A percentile compares a stretch with the other conserved stretches of the same genome.
These are phyloP conservation scores for Cinclus cinclus DNA, from an alignment of 2,113 vertebrate species.

Conservation along the genomic window DNA sequence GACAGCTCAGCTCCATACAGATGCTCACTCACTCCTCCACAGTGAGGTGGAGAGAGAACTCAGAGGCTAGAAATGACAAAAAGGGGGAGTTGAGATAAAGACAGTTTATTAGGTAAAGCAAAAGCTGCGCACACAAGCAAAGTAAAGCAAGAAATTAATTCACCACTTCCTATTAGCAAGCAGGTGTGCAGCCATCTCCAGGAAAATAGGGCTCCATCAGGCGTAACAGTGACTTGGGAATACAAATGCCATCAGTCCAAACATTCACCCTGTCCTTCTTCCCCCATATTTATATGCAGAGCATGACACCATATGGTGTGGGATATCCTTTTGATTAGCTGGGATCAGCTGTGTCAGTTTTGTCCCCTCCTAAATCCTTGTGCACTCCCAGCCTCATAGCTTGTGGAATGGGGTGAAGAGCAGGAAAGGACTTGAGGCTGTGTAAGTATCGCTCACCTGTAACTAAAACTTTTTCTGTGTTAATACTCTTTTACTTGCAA, in stretches of 20 bases:
- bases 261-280: background rate
- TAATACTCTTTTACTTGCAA: background rate
- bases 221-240: rapidly evolving
- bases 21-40: background rate
- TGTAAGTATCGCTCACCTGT: background rate
- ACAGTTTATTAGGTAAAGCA: background rate
- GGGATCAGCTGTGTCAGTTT: background rate
- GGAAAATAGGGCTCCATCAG: background rate
- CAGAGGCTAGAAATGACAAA: background rate
- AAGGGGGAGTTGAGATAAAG: background rate
- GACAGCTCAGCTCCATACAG: background rate
- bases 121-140: background rate
- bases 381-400: rapidly evolving
- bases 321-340: background rate
- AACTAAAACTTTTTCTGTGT: background rate
- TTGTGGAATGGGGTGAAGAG: rapidly evolving
- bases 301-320: background rate
- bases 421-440: background rate
- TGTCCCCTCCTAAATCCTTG: background rate
- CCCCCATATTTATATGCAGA: background rate
- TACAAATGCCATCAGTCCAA: background rate
- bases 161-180: background rate
- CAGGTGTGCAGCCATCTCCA: background rate
- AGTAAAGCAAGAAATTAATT: background rate
- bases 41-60: background rate